phyloP scores from a whole-genome alignment of 2,797 vertebrate species.

The Bovichtus variegatus region DNA sequence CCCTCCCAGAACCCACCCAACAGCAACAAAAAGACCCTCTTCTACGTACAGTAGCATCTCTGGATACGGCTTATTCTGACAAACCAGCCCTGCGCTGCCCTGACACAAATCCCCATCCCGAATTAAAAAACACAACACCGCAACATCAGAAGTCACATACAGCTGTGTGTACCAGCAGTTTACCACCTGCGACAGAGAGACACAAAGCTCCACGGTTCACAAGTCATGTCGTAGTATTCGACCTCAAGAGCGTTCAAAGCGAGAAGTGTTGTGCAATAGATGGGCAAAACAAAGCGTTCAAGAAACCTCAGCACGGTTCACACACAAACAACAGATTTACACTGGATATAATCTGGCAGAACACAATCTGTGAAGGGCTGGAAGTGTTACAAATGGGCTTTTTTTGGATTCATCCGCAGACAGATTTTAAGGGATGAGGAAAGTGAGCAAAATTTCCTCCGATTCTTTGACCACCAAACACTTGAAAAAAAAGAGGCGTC shows the following conservation, averaged over 20 bases:
- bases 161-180: conserved; percentile 62
- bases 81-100: background rate
- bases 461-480: conserved; percentile 34
- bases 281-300: conserved; percentile 22
- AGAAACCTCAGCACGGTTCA: conserved; percentile 33
- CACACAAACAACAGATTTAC: conserved; percentile 40
- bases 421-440: conserved; percentile 32
- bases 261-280: conserved; percentile 27
- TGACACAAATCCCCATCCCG: background rate
- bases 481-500: background rate
- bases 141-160: conserved; percentile 66
- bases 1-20: conserved; percentile 31
- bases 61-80: conserved; percentile 22
- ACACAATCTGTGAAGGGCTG: background rate
- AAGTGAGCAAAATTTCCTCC: conserved; percentile 42
- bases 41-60: conserved; percentile 67
- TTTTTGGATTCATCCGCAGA: conserved; percentile 4
- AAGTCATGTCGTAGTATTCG: conserved; percentile 6
- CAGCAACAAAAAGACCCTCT: conserved; percentile 41
- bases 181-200: conserved; percentile 50
- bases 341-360: conserved; percentile 24
- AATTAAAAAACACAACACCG: conserved; percentile 60
- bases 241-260: conserved; percentile 12
- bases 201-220: conserved; percentile 56
- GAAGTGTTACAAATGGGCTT: background rate